Percentiles rank a stretch among this genome's conserved stretches.
Conservation (phyloP, 2,113 vertebrate genomes). For the Neoarius graeffei region DNA sequence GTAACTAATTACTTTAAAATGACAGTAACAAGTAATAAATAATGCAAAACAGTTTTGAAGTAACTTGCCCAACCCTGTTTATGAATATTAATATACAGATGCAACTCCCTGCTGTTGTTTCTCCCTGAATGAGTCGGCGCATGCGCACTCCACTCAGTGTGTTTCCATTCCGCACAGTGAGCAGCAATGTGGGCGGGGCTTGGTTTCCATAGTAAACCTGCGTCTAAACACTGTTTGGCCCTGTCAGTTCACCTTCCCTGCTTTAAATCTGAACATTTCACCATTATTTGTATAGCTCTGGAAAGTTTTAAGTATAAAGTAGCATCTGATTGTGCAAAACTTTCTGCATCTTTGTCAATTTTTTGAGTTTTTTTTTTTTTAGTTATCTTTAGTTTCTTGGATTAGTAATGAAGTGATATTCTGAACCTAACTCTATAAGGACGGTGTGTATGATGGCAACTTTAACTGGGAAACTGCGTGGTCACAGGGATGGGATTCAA, state of each 20-base stretch:
- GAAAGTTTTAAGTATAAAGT: neutral
- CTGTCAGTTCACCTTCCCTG: neutral
- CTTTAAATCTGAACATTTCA: neutral
- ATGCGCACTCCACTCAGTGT: neutral
- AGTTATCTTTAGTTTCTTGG: neutral
- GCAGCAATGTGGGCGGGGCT: slow-evolving; percentile 36
- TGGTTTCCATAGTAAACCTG: slow-evolving; percentile 55
- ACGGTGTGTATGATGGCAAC: neutral
- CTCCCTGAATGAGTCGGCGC: neutral
- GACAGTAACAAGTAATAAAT: too few relatives aligned
- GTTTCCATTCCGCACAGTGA: neutral
- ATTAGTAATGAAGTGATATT: slow-evolving; percentile 1
- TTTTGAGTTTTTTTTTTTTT: neutral
- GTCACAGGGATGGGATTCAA: slow-evolving; percentile 22
- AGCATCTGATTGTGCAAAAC: neutral
- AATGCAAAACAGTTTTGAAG: too few relatives aligned
- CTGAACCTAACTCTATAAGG: neutral
- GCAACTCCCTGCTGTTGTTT: too few relatives aligned
- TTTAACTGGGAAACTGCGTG: neutral
- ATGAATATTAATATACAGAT: too few relatives aligned
- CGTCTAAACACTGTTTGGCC: neutral
- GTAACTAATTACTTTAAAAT: too few relatives aligned
- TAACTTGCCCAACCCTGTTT: too few relatives aligned
- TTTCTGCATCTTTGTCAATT: neutral
- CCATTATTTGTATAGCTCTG: neutral